Evolutionary conservation across 2,797 vertebrate genomes (phyloP).

Genomic region (Macroramphosus scolopax): DNA sequence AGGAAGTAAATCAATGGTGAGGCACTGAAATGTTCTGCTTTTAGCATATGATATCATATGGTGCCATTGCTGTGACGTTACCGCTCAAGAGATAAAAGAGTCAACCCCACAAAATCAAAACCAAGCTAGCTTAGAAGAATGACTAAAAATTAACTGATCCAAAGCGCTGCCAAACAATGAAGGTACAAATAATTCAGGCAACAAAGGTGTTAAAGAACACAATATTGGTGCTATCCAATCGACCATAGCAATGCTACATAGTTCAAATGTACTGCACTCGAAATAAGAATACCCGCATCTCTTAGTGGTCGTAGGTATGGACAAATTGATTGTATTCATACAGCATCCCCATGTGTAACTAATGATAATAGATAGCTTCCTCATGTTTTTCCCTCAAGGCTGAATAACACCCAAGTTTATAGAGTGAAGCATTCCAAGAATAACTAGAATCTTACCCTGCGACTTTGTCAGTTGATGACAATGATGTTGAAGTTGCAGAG

Average conservation of each 20-base stretch:
- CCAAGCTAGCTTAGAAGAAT: conserved; percentile 34
- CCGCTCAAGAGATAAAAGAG: conserved; percentile 99
- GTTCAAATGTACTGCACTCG: conserved; percentile 3
- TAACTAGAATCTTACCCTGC: conserved; percentile 85
- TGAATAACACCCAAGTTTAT: conserved; percentile 2
- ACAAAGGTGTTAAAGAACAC: conserved; percentile 64
- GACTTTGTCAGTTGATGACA: conserved; percentile 80
- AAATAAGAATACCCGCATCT: conserved; percentile 11
- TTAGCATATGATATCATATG: conserved; percentile 63
- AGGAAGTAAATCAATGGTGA: conserved; percentile 53
- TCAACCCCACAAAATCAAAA: conserved; percentile 88
- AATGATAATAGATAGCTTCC: neutral
- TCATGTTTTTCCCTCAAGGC: conserved; percentile 5
- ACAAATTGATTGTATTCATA: conserved; percentile 6
- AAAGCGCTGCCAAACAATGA: conserved; percentile 50
- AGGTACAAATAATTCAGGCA: conserved; percentile 12
- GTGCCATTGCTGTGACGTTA: conserved; percentile 98
- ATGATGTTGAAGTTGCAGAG: conserved; percentile 74
- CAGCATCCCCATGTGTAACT: conserved; percentile 5
- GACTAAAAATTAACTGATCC: conserved; percentile 24
- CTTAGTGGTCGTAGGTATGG: conserved; percentile 2
- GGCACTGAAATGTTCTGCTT: conserved; percentile 59
- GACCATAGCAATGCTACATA: conserved; percentile 12
- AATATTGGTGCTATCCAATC: conserved; percentile 9
- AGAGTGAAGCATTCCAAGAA: conserved; percentile 7